phyloP scores from a whole-genome alignment of 2,888 invertebrate species.

The Eretmocerus hayati region DNA sequence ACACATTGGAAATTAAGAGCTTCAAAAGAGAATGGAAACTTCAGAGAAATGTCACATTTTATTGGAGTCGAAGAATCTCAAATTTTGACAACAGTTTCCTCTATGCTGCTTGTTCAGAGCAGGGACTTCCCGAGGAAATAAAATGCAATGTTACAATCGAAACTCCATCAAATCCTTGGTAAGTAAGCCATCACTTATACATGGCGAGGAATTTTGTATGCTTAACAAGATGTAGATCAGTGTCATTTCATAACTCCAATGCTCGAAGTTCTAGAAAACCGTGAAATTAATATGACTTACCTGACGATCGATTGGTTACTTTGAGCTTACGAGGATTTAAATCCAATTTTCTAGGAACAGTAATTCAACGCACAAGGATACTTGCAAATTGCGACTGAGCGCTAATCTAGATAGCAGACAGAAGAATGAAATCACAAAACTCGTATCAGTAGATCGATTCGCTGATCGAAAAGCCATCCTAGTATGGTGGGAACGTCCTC shows the following conservation, averaged over 20 bases:
- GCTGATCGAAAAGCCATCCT: conserved; percentile 2
- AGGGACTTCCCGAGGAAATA: conserved; percentile 5
- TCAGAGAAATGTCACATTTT: conserved; percentile 1
- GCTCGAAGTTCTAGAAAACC: too few relatives aligned
- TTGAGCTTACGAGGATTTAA: too few relatives aligned
- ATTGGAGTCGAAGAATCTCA: conserved; percentile 4
- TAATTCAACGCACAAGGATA: background rate
- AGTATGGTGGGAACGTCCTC: conserved; percentile 11
- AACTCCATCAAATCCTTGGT: conserved; percentile 10
- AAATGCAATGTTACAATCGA: conserved; percentile 16
- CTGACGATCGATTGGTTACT: too few relatives aligned
- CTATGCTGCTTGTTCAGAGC: conserved; percentile 5
- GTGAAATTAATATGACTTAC: too few relatives aligned
- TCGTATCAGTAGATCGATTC: conserved; percentile 13
- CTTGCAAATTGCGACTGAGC: conserved; percentile 4
- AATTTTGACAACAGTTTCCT: conserved; percentile 13
- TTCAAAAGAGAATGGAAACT: conserved; percentile 18
- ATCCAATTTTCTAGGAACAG: too few relatives aligned
- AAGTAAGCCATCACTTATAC: too few relatives aligned
- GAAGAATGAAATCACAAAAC: conserved; percentile 2
- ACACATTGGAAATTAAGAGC: background rate
- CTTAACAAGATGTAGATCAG: too few relatives aligned
- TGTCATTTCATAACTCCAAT: too few relatives aligned
- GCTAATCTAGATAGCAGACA: background rate
- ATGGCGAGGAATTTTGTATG: too few relatives aligned